phyloP scores from a whole-genome alignment of 2,113 vertebrate genomes.

The Ameiurus melas region DNA sequence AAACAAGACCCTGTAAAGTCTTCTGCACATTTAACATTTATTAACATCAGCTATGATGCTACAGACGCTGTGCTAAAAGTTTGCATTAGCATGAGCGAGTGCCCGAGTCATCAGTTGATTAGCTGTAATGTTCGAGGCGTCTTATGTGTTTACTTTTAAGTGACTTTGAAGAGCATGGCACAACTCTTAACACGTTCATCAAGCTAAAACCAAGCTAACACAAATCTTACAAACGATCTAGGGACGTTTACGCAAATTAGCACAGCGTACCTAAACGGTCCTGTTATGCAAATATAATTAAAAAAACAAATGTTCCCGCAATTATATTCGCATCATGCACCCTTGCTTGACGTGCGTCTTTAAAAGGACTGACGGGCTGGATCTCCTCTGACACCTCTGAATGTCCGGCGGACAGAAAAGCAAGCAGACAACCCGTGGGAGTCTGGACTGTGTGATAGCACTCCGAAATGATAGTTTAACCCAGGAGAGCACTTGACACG shows the following conservation, averaged over 20 bases:
- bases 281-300: slow-evolving; percentile 10
- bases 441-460: slow-evolving; percentile 75
- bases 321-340: slow-evolving; percentile 24
- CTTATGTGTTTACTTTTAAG: slow-evolving; percentile 1
- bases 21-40: not conserved
- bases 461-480: slow-evolving; percentile 80
- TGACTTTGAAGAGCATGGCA: not conserved
- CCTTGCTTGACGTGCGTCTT: slow-evolving; percentile 24
- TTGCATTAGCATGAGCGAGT: slow-evolving; percentile 1
- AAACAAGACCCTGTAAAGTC: not conserved
- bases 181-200: not conserved
- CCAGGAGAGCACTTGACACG: slow-evolving; percentile 80
- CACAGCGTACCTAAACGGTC: not conserved
- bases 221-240: not conserved
- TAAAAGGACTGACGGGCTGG: slow-evolving; percentile 35
- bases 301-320: not conserved
- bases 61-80: not conserved
- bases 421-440: slow-evolving; percentile 67
- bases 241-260: not conserved
- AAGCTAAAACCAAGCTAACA: not conserved
- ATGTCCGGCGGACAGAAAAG: slow-evolving; percentile 63
- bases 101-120: slow-evolving; percentile 5
- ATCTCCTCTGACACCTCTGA: slow-evolving; percentile 63
- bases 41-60: not conserved
- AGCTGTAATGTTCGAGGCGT: not conserved